phyloP scores from a whole-genome alignment of 2,888 invertebrate genomes.

The Drosophila falleni region DNA sequence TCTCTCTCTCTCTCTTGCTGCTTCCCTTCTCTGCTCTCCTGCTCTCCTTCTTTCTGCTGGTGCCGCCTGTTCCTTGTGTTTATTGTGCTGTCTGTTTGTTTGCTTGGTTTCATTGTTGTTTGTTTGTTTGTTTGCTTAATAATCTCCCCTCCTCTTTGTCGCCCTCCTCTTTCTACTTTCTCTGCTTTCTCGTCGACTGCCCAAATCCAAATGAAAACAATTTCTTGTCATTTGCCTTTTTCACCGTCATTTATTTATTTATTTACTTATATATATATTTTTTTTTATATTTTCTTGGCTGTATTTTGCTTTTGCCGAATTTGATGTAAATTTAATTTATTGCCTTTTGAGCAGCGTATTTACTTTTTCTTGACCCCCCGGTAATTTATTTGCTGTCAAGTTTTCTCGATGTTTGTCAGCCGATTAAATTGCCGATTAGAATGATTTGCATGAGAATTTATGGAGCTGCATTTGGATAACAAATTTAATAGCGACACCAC shows the following conservation, averaged over 20 bases:
- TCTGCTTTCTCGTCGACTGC: conserved; percentile 1
- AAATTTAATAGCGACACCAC: conserved; percentile 10
- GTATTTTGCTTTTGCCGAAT: conserved; percentile 42
- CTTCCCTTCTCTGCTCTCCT: background rate
- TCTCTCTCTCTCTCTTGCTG: conserved; percentile 5
- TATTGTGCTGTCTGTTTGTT: conserved; percentile 74
- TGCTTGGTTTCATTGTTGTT: conserved; percentile 79
- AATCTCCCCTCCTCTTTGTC: conserved; percentile 10
- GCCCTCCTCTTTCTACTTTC: background rate
- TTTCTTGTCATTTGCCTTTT: conserved; percentile 60
- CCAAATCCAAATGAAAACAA: conserved; percentile 65
- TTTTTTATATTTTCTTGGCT: conserved; percentile 21
- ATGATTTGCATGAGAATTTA: conserved; percentile 60
- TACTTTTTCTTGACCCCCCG: conserved; percentile 53
- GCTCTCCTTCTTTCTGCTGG: conserved; percentile 3
- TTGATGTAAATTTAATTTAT: conserved; percentile 79
- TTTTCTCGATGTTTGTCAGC: conserved; percentile 53
- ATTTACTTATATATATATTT: conserved; percentile 18
- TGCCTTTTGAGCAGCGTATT: conserved; percentile 52
- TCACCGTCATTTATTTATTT: conserved; percentile 47
- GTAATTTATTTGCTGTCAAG: conserved; percentile 71
- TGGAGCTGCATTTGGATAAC: conserved; percentile 20
- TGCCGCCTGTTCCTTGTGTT: conserved; percentile 61
- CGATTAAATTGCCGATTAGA: conserved; percentile 57
- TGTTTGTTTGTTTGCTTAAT: conserved; percentile 74